phyloP scores from a whole-genome alignment of 1,140 invertebrate genomes.

The Drosophila willistoni region DNA sequence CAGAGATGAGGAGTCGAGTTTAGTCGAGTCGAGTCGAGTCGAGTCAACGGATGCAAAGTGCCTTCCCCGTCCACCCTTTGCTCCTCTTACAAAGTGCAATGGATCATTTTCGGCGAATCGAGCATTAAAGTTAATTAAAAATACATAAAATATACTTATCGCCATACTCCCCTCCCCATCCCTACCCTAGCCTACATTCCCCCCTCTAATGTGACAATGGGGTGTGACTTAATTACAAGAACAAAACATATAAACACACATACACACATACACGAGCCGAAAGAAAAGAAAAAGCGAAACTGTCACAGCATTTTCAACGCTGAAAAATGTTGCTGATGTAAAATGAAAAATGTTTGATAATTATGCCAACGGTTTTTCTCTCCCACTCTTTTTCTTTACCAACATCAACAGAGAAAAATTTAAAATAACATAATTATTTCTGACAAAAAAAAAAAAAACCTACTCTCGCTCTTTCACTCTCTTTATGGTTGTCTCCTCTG shows the following conservation, averaged over 20 bases:
- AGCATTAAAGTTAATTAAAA: constrained; percentile 76
- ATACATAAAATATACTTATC: constrained; percentile 70
- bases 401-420: constrained; percentile 19
- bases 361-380: constrained; percentile 72
- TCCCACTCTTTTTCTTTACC: neutral
- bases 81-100: neutral
- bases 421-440: constrained; percentile 79
- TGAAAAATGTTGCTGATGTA: constrained; percentile 73
- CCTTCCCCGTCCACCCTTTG: neutral
- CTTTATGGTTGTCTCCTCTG: neutral
- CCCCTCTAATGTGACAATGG: constrained; percentile 16
- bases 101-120: constrained; percentile 48
- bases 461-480: neutral
- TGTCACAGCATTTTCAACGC: constrained; percentile 56
- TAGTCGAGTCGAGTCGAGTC: neutral
- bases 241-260: constrained; percentile 9
- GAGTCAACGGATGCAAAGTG: constrained; percentile 17
- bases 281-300: constrained; percentile 31
- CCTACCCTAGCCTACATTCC: no score
- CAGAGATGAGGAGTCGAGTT: constrained; percentile 5
- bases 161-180: neutral
- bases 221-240: constrained; percentile 66
- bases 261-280: neutral
- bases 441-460: constrained; percentile 30
- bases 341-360: constrained; percentile 64